Percentiles rank a stretch among this genome's conserved stretches.
Conservation (phyloP, 2,113 vertebrate genomes). For the Sitta europaea region DNA sequence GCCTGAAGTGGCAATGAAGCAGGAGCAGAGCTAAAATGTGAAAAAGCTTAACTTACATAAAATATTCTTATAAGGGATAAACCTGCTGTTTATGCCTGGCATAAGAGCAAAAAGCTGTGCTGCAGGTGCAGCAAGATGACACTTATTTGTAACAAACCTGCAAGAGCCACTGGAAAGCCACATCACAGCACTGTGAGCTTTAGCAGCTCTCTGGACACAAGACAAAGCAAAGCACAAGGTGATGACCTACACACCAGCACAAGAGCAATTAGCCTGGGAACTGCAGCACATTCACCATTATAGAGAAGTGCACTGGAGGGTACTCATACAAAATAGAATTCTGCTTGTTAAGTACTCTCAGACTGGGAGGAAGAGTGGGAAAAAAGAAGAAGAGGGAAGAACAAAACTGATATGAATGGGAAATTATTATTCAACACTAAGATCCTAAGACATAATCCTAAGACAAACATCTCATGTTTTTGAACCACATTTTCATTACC, state of each 20-base stretch:
- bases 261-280: conserved; percentile 28
- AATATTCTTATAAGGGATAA: not conserved
- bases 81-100: conserved; percentile 26
- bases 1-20: not conserved
- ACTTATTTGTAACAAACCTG: not conserved
- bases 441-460: not conserved
- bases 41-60: not conserved
- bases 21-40: not conserved
- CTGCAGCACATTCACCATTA: not conserved
- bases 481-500: conserved; percentile 31
- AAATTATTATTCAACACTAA: not conserved
- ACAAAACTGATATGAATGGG: not conserved
- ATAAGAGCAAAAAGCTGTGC: not conserved
- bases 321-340: not conserved
- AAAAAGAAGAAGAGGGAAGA: not conserved
- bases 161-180: conserved; percentile 7
- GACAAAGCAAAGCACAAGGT: conserved; percentile 22
- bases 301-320: not conserved
- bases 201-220: not conserved
- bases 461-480: conserved; percentile 48
- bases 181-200: not conserved
- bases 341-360: not conserved
- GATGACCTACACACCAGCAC: conserved; percentile 29
- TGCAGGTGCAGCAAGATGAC: not conserved
- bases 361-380: not conserved